Percentiles rank a stretch among this genome's conserved stretches.
Evolutionary conservation across 2,113 vertebrate genomes (phyloP).

Genomic region (Bufo gargarizans): DNA sequence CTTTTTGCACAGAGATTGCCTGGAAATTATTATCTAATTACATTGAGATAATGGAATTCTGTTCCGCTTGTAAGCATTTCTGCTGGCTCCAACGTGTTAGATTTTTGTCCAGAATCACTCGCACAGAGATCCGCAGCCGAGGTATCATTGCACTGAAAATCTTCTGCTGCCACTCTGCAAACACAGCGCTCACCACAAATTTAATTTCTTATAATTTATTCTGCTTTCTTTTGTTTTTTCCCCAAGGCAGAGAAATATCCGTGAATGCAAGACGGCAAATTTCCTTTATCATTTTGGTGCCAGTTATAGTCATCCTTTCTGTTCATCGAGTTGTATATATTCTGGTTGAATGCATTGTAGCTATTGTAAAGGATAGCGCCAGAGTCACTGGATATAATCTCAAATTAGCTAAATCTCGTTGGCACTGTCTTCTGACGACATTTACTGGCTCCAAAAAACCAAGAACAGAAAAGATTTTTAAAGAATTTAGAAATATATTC

Average conservation of each 20-base stretch:
- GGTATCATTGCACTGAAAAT: slow-evolving; percentile 22
- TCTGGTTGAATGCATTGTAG: neutral
- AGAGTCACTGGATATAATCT: neutral
- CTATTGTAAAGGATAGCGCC: neutral
- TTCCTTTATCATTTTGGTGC: slow-evolving; percentile 22
- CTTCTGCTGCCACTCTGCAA: slow-evolving; percentile 21
- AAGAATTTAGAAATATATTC: slow-evolving; percentile 10
- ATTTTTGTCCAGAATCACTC: slow-evolving; percentile 31
- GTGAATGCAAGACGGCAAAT: slow-evolving; percentile 32
- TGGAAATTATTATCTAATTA: slow-evolving; percentile 57
- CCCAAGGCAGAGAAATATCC: slow-evolving; percentile 36
- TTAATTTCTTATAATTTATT: slow-evolving; percentile 54
- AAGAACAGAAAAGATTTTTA: neutral
- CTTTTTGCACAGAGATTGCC: slow-evolving; percentile 49
- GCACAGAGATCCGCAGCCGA: slow-evolving; percentile 23
- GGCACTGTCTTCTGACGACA: neutral
- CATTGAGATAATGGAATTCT: slow-evolving; percentile 51
- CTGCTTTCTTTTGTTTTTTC: slow-evolving; percentile 34
- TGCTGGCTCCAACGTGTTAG: slow-evolving; percentile 45
- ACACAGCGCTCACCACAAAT: slow-evolving; percentile 41
- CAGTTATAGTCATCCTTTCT: slow-evolving; percentile 21
- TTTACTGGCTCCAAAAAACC: too few species aligned
- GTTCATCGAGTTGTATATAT: slow-evolving; percentile 9
- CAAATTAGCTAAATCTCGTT: slow-evolving; percentile 6
- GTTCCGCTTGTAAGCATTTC: slow-evolving; percentile 50